phyloP scores from a whole-genome alignment of 2,113 vertebrate species.

The Chiloscyllium plagiosum region DNA sequence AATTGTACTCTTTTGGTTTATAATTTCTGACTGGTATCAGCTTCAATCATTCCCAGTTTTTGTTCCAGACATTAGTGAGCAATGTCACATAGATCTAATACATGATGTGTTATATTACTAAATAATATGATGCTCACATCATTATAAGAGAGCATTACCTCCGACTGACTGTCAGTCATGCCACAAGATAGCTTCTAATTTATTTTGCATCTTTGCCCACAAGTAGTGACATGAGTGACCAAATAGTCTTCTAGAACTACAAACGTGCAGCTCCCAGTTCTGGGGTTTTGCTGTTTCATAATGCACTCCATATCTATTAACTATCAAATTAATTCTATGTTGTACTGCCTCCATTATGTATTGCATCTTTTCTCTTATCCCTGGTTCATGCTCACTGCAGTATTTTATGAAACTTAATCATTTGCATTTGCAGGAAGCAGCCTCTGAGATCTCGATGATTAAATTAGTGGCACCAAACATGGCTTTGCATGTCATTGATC shows the following conservation, averaged over 20 bases:
- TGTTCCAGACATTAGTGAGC: neutral
- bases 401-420: neutral
- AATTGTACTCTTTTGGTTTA: neutral
- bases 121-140: neutral
- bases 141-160: neutral
- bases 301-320: neutral
- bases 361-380: neutral
- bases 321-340: neutral
- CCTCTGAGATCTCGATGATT: conserved; percentile 52
- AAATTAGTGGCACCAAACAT: conserved; percentile 46
- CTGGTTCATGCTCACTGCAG: neutral
- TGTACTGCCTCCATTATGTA: neutral
- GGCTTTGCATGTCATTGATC: conserved; percentile 48
- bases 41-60: neutral
- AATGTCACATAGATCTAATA: neutral
- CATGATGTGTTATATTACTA: neutral
- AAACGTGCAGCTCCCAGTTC: neutral
- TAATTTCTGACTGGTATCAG: neutral
- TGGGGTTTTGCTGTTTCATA: neutral
- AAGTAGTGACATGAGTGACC: neutral
- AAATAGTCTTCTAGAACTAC: neutral
- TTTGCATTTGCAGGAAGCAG: conserved; percentile 49
- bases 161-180: neutral
- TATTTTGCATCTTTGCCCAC: neutral
- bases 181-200: neutral